A percentile compares a stretch with the other conserved stretches of the same genome.
Conservation (phyloP, 2,797 vertebrate species). For the Chiroxiphia lanceolata region DNA sequence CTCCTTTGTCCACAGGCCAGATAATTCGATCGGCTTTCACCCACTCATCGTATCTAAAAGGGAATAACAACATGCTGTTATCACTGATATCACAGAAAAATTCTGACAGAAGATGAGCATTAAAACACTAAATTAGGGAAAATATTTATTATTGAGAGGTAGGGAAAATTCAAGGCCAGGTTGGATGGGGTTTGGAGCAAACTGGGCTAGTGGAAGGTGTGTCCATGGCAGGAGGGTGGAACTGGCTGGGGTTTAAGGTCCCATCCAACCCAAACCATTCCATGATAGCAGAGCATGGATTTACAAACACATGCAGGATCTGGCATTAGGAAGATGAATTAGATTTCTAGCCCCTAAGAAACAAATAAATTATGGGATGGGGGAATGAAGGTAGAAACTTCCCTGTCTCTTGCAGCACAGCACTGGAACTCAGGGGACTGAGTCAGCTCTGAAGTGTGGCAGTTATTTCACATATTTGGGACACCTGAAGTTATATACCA, state of each 20-base stretch:
- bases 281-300: background rate
- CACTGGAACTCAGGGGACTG: background rate
- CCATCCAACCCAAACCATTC: background rate
- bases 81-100: background rate
- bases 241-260: background rate
- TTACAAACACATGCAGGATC: background rate
- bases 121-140: background rate
- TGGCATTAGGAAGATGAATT: background rate
- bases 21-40: slow-evolving; percentile 98
- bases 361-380: background rate
- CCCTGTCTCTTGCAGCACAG: background rate
- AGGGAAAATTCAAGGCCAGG: background rate
- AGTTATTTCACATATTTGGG: background rate
- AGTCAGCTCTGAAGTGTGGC: background rate
- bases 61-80: background rate
- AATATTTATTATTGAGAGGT: background rate
- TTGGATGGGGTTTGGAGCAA: background rate
- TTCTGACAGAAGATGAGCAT: background rate
- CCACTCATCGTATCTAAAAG: slow-evolving; percentile 94
- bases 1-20: slow-evolving; percentile 94
- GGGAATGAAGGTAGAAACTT: background rate
- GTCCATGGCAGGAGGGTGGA: background rate
- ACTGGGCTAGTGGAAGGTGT: background rate
- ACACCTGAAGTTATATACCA: background rate
- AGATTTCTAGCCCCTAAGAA: background rate